Evolutionary conservation across 2,888 invertebrate species (phyloP).

Genomic region (Drosophila suboccidentalis): DNA sequence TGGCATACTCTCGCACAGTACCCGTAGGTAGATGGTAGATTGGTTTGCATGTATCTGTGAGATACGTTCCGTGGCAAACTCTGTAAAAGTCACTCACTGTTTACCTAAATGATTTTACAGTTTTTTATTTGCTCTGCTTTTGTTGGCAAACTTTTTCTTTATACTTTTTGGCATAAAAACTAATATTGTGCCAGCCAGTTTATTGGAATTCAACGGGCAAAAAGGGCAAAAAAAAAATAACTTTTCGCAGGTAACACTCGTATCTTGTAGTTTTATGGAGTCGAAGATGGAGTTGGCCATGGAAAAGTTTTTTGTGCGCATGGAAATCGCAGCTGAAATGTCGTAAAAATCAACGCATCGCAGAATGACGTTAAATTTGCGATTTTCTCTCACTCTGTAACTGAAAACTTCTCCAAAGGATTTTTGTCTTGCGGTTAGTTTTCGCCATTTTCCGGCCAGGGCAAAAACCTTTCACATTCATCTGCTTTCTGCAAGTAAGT

Average conservation of each 20-base stretch:
- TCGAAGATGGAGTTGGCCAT: constrained; percentile 24
- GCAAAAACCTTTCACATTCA: constrained; percentile 47
- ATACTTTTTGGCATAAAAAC: constrained; percentile 60
- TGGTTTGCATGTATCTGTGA: constrained; percentile 6
- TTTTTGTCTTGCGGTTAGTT: constrained; percentile 65
- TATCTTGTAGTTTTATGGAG: constrained; percentile 76
- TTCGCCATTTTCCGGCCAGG: constrained; percentile 33
- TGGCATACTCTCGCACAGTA: constrained; percentile 30
- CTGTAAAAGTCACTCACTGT: constrained; percentile 75
- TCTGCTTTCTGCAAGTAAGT: constrained; percentile 39
- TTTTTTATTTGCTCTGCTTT: constrained; percentile 59
- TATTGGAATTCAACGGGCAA: constrained; percentile 67
- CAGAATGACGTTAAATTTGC: constrained; percentile 71
- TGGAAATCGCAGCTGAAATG: constrained; percentile 74
- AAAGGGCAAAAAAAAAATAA: constrained; percentile 30
- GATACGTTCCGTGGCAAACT: constrained; percentile 43
- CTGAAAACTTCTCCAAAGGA: constrained; percentile 57
- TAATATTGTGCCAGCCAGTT: constrained; percentile 74
- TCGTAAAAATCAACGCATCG: constrained; percentile 78
- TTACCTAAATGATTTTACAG: constrained; percentile 78
- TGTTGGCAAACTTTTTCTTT: constrained; percentile 48
- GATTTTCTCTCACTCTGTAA: constrained; percentile 18
- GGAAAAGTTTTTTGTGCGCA: constrained; percentile 50
- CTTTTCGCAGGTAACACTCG: constrained; percentile 64
- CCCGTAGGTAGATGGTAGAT: constrained; percentile 12